phyloP scores from a whole-genome alignment of 2,797 vertebrate genomes.

The Thaleichthys pacificus region DNA sequence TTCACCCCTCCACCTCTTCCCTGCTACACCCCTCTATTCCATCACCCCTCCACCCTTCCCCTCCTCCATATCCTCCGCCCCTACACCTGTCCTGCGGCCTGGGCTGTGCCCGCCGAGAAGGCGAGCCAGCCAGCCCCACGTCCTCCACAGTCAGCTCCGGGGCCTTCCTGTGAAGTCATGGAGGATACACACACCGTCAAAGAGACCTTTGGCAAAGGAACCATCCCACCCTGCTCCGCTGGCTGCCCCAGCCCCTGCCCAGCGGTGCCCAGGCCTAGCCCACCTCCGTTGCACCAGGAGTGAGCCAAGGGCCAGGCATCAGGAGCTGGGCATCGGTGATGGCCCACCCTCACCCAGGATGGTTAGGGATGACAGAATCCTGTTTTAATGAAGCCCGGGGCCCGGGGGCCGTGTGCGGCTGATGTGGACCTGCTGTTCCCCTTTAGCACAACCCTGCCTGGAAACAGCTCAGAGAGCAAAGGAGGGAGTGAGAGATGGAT shows the following conservation, averaged over 20 bases:
- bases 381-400: conserved; percentile 43
- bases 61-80: conserved; percentile 1
- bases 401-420: conserved; percentile 17
- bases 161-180: conserved; percentile 41
- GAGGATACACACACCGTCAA: conserved; percentile 44
- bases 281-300: background rate
- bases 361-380: conserved; percentile 33
- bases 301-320: conserved; percentile 22
- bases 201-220: conserved; percentile 55
- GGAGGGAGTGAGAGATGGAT: background rate
- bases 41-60: conserved; percentile 34
- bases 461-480: conserved; percentile 1
- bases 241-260: conserved; percentile 25
- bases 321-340: conserved; percentile 20
- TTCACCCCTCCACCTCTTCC: conserved; percentile 36
- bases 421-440: conserved; percentile 29
- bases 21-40: conserved; percentile 38
- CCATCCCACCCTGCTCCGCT: conserved; percentile 53
- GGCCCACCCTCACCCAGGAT: conserved; percentile 1
- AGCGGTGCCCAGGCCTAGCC: too few species aligned
- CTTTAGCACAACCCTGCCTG: conserved; percentile 3
- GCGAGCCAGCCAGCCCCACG: conserved; percentile 42
- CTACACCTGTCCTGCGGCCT: conserved; percentile 57
- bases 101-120: conserved; percentile 60
- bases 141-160: conserved; percentile 33